Evolutionary conservation across 2,888 invertebrate genomes (phyloP).

Genomic region (Melanargia galathea): DNA sequence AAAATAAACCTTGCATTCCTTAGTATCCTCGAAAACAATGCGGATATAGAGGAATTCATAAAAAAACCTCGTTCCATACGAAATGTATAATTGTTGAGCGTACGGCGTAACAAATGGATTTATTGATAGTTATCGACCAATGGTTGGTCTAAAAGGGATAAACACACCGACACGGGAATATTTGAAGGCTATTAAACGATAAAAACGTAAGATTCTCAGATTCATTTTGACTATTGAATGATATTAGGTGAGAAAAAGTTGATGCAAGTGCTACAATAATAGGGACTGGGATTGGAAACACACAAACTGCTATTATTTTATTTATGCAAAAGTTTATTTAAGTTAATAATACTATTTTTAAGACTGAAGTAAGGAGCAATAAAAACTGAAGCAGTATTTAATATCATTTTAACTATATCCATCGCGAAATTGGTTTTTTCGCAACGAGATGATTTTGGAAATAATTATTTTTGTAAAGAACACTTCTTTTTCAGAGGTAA

Average conservation of each 20-base stretch:
- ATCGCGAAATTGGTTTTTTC: too few species aligned
- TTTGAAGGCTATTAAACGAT: slow-evolving; percentile 32
- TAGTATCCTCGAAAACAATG: slow-evolving; percentile 26
- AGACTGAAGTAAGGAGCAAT: too few species aligned
- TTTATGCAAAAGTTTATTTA: too few species aligned
- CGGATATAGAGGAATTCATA: slow-evolving; percentile 33
- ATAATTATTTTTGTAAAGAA: too few species aligned
- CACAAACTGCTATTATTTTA: too few species aligned
- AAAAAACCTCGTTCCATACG: slow-evolving; percentile 42
- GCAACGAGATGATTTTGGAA: too few species aligned
- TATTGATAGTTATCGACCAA: slow-evolving; percentile 39
- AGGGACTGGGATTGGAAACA: too few species aligned
- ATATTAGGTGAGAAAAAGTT: too few species aligned
- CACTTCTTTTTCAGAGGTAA: slow-evolving; percentile 87
- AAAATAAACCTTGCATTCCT: not conserved
- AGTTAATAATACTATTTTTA: too few species aligned
- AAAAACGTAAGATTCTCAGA: slow-evolving; percentile 13
- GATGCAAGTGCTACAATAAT: too few species aligned
- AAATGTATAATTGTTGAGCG: slow-evolving; percentile 49
- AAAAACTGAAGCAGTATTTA: too few species aligned
- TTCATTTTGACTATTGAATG: not conserved
- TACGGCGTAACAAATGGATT: slow-evolving; percentile 46
- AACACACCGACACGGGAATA: slow-evolving; percentile 40
- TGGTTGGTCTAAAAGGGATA: slow-evolving; percentile 36
- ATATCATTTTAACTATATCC: too few species aligned